phyloP scores from a whole-genome alignment of 53 echinoderm and acorn worm species.

The Astropecten irregularis region DNA sequence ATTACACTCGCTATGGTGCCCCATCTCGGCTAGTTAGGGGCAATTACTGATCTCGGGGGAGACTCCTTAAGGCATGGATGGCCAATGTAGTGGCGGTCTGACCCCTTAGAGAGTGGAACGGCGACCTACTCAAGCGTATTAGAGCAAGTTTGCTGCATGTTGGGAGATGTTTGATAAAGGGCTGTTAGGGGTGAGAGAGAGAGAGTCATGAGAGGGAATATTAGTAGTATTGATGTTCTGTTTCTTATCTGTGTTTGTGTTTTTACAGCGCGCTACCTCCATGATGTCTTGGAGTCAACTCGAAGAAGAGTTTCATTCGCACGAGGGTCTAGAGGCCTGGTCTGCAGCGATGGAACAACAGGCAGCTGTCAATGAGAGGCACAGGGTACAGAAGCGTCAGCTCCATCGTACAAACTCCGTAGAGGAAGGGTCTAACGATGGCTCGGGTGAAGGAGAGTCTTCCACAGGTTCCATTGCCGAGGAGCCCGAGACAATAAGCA shows the following conservation, averaged over 20 bases:
- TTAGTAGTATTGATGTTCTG: too few relatives aligned
- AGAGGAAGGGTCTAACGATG: slow-evolving; percentile 92
- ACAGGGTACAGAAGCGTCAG: slow-evolving; percentile 76
- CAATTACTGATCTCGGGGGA: slow-evolving; percentile 43
- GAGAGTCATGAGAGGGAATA: too few relatives aligned
- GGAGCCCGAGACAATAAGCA: slow-evolving; percentile 57
- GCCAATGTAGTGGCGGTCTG: not conserved
- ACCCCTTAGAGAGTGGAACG: not conserved
- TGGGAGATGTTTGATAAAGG: slow-evolving; percentile 17
- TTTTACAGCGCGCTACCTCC: too few relatives aligned
- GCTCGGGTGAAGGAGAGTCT: slow-evolving; percentile 88
- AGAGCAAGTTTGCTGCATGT: not conserved
- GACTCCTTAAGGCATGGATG: not conserved
- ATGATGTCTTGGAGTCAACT: slow-evolving; percentile 84
- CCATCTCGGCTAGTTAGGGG: slow-evolving; percentile 36
- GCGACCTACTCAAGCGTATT: slow-evolving; percentile 25
- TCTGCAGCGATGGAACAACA: slow-evolving; percentile 61
- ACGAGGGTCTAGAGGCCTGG: slow-evolving; percentile 65
- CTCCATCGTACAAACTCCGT: slow-evolving; percentile 86
- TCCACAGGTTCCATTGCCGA: slow-evolving; percentile 86
- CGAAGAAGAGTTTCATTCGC: slow-evolving; percentile 68
- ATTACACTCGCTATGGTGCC: slow-evolving; percentile 44
- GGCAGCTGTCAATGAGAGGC: slow-evolving; percentile 48
- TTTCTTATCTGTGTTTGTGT: too few relatives aligned
- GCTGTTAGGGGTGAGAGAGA: too few relatives aligned